A percentile compares a stretch with the other conserved stretches of the same genome.
phyloP scores from a whole-genome alignment of 2,888 invertebrate genomes.

The Hydraecia micacea region DNA sequence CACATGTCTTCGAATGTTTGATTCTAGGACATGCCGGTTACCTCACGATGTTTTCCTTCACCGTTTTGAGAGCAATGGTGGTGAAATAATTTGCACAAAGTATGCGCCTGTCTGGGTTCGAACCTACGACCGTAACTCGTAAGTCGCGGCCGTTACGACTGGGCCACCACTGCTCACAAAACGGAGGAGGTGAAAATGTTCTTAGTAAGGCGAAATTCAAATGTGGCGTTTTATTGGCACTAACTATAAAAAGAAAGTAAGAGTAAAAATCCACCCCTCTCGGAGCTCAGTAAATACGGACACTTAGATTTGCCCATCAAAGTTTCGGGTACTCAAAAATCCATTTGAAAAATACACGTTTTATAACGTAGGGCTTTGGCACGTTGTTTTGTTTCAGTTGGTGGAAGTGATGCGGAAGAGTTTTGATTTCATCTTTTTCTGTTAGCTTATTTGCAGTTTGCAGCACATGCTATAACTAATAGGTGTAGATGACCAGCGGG shows the following conservation, averaged over 20 bases:
- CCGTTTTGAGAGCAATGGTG: not conserved
- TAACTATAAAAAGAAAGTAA: conserved; percentile 86
- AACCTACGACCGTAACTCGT: not conserved
- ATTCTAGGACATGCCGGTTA: not conserved
- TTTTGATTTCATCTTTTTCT: not conserved
- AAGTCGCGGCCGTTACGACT: too few species aligned
- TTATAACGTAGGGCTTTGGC: conserved; percentile 71
- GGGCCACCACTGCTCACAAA: not conserved
- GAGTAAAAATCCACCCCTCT: conserved; percentile 80
- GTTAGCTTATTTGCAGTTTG: not conserved
- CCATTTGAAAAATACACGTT: conserved; percentile 89
- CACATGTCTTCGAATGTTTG: not conserved
- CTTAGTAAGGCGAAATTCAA: conserved; percentile 79
- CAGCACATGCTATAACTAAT: not conserved
- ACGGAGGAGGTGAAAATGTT: conserved; percentile 61
- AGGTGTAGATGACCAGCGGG: too few species aligned
- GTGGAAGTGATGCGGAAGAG: not conserved
- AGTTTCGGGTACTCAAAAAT: conserved; percentile 89
- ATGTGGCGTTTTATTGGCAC: conserved; percentile 84
- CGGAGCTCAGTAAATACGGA: conserved; percentile 82
- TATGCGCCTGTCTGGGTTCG: not conserved
- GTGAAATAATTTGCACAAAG: not conserved
- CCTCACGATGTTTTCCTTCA: too few species aligned
- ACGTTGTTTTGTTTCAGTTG: conserved; percentile 26
- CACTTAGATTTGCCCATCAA: conserved; percentile 89